Conservation (phyloP, 2,797 vertebrate species). For the Ciconia nigra region DNA sequence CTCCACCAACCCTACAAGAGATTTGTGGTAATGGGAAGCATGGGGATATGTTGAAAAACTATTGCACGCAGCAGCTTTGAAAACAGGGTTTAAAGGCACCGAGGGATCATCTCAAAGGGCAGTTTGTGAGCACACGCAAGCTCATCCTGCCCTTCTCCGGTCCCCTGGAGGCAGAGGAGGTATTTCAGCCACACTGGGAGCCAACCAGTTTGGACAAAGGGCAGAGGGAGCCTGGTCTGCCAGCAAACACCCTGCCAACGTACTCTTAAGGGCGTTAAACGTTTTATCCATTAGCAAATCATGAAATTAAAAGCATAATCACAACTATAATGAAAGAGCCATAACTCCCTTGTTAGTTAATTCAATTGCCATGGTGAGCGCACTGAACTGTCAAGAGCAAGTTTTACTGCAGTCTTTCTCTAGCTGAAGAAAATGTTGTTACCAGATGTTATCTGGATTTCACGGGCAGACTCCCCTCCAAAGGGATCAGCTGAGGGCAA, state of each 20-base stretch:
- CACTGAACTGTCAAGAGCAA: not conserved
- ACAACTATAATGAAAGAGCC: not conserved
- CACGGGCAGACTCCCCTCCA: not conserved
- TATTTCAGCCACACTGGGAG: not conserved
- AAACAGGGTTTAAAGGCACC: not conserved
- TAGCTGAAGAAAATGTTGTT: not conserved
- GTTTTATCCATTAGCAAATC: not conserved
- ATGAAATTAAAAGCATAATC: not conserved
- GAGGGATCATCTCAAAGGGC: not conserved
- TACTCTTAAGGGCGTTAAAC: not conserved
- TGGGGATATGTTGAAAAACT: not conserved
- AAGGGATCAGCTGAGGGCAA: not conserved
- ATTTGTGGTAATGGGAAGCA: not conserved
- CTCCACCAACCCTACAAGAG: not conserved
- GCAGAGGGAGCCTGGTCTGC: not conserved
- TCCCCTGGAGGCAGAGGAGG: not conserved
- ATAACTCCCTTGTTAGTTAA: not conserved
- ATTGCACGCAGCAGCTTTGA: not conserved
- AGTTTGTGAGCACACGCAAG: not conserved
- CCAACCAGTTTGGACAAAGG: not conserved
- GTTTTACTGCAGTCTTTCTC: not conserved
- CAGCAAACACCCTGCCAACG: fast-evolving
- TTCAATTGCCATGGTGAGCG: not conserved
- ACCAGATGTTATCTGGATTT: not conserved
- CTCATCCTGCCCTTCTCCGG: not conserved